Conservation (phyloP, 2,797 vertebrate species). For the Hoplostethus atlanticus region DNA sequence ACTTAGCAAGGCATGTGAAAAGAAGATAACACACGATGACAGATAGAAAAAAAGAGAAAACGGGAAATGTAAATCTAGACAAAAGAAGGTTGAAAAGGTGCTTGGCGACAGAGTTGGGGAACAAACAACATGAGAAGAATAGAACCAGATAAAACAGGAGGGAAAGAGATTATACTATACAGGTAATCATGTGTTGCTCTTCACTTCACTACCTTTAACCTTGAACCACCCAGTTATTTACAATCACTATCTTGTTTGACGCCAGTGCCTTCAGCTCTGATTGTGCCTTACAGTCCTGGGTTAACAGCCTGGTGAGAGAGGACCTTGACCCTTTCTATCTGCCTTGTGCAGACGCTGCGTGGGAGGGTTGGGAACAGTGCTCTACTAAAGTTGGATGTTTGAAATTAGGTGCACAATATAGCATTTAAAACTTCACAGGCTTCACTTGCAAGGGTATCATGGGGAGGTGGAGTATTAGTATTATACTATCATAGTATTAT, state of each 20-base stretch:
- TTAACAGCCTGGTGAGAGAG: slow-evolving; percentile 47
- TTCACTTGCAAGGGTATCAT: neutral
- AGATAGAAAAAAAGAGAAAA: no score
- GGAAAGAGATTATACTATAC: neutral
- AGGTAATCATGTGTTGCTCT: neutral
- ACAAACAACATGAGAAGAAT: neutral
- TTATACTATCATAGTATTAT: no score
- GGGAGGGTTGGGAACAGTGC: neutral
- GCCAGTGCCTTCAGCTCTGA: slow-evolving; percentile 18
- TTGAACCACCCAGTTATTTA: slow-evolving; percentile 36
- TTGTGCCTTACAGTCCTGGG: slow-evolving; percentile 41
- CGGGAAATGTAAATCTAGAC: neutral
- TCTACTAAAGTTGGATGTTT: neutral
- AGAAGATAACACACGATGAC: neutral
- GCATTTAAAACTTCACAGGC: neutral
- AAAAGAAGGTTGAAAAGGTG: neutral
- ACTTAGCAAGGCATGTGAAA: neutral
- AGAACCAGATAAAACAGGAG: no score
- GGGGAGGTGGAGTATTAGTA: no score
- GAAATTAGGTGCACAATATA: neutral
- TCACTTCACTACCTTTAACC: slow-evolving; percentile 20
- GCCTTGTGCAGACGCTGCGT: slow-evolving; percentile 8
- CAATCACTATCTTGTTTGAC: slow-evolving; percentile 52
- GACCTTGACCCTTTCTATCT: slow-evolving; percentile 71
- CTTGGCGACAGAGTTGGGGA: neutral